Conservation (phyloP, 2,888 invertebrate genomes). For the Rhingia rostrata region DNA sequence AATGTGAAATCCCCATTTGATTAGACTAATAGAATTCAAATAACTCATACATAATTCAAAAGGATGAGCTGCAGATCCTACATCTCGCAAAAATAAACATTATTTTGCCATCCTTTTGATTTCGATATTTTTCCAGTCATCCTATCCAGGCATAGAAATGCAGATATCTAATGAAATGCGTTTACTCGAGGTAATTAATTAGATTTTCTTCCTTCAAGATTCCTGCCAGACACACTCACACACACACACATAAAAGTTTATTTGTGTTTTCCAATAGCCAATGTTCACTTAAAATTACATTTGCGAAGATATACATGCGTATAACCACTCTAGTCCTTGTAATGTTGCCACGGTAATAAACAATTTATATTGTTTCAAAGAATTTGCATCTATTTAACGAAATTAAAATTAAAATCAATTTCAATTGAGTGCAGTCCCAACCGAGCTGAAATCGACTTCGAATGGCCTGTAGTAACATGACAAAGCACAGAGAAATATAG, state of each 20-base stretch:
- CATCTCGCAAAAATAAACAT: not conserved
- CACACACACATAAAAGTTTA: not conserved
- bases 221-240: not conserved
- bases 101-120: slow-evolving; percentile 14
- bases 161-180: slow-evolving; percentile 34
- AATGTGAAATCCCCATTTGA: slow-evolving; percentile 52
- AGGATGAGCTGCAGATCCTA: slow-evolving; percentile 21
- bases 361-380: not conserved
- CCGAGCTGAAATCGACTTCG: no score
- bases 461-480: not conserved
- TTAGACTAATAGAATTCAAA: slow-evolving; percentile 61
- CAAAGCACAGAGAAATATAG: slow-evolving; percentile 10
- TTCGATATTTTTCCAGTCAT: not conserved
- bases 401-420: slow-evolving; percentile 38
- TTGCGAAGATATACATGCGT: not conserved
- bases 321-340: not conserved
- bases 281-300: no score
- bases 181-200: slow-evolving; percentile 46
- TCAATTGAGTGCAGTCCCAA: not conserved
- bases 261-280: no score
- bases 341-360: not conserved
- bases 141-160: not conserved
- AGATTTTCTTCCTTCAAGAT: slow-evolving; percentile 2
- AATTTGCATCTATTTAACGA: slow-evolving; percentile 4
- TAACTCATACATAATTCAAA: slow-evolving; percentile 59